Evolutionary conservation across 2,797 vertebrate genomes (phyloP), one percentile per base, ranked within the genome.

Genomic region (Parauchenoglanis ngamensis): DNA sequence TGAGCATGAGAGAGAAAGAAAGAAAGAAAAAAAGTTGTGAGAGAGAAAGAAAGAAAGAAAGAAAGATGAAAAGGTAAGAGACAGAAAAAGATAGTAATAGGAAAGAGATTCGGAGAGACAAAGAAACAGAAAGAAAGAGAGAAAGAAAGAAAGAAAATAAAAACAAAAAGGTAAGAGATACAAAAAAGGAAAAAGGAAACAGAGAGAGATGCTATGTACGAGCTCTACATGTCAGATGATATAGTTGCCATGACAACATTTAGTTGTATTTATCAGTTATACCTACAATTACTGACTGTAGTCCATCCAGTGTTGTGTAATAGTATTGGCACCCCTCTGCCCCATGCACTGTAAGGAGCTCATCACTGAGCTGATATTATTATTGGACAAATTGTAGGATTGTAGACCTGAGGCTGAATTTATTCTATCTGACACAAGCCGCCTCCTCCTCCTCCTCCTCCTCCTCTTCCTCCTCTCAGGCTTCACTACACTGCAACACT

Each of bases 171-270:
- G 65, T 23, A 12, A 57, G 44, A 76, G 72, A 67, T 31, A 83
- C 25, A 78, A 63, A 15, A 44, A 75, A 44, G 57, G 11, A 59
- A 35, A 57, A 15, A 49, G 56, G 28, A 25, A 63, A 67, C 21
- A 67, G 79, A 67, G 56, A 78, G 12, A 78, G 61, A 46, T 4
- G 40, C 35, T 15, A 31, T 68, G 49, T 12, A 35, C 17, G 57
- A 78, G n/a, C 52, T 49, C n/a, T 56, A 73, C n/a, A 31, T 61
- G n/a, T 44, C 49, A 72, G 49, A 46, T 65, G 83, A 25, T 11
- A 17, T 25, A n/a, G 89, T 81, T 86, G 67, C 85, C 86, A 87
- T 86, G 35, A 85, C 49, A 40, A 84, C 54, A 23, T 23, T 12
- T 61, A 21, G 17, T 35, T 80, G 56, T 13, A 7, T 21, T 35